Evolutionary conservation across 2,797 vertebrate genomes (phyloP).

Genomic region (Trachops cirrhosus): DNA sequence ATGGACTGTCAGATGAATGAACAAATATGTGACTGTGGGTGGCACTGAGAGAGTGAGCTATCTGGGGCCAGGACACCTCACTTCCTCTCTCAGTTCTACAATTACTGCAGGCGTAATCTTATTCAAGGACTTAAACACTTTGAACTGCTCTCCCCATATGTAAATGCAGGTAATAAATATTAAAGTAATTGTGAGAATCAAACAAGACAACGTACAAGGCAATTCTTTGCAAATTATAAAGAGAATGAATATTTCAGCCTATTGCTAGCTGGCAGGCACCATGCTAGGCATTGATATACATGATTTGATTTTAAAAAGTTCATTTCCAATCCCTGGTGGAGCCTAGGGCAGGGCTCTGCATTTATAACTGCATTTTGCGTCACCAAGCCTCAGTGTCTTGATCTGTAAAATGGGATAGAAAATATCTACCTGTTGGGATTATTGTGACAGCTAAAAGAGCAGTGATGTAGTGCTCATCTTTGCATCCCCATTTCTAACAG

Average conservation of each 20-base stretch:
- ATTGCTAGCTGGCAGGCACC: background rate
- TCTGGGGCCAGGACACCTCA: background rate
- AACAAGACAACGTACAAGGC: background rate
- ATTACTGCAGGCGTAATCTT: background rate
- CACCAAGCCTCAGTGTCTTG: background rate
- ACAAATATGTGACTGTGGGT: too few species aligned
- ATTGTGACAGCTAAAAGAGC: background rate
- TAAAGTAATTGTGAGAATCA: background rate
- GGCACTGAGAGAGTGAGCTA: accelerated
- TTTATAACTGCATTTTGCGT: background rate
- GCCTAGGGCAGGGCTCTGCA: background rate
- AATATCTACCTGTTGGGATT: background rate
- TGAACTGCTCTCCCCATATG: background rate
- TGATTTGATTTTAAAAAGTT: background rate
- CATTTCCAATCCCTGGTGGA: background rate
- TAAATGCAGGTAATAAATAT: background rate
- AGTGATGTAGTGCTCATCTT: background rate
- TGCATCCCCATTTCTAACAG: background rate
- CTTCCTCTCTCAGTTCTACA: background rate
- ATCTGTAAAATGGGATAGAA: background rate
- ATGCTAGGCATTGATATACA: background rate
- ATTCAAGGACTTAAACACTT: background rate
- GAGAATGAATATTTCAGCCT: background rate
- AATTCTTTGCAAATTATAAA: constrained; percentile 3
- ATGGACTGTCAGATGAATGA: background rate